Conservation (phyloP, 2,113 vertebrate genomes). For the Physeter macrocephalus region DNA sequence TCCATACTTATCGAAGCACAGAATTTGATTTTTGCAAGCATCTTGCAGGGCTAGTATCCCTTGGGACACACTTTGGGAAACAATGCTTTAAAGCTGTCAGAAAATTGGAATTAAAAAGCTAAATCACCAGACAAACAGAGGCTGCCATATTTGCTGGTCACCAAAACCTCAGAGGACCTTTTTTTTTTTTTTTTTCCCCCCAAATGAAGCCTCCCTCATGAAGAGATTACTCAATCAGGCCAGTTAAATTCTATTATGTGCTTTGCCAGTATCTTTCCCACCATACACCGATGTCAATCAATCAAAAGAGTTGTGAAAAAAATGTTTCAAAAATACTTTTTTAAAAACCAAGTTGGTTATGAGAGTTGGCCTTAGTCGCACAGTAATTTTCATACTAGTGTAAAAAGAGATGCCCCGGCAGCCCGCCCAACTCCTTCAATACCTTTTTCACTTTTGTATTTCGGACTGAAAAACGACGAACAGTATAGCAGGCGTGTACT, state of each 20-base stretch:
- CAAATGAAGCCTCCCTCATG: not conserved
- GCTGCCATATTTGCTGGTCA: not conserved
- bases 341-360: not conserved
- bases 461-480: conserved; percentile 91
- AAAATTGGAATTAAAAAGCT: not conserved
- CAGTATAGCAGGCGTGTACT: conserved; percentile 95
- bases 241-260: not conserved
- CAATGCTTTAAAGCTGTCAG: not conserved
- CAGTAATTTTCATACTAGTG: not conserved
- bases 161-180: not conserved
- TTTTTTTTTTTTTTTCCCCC: not conserved
- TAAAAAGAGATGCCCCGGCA: not conserved
- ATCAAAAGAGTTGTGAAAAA: not conserved
- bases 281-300: not conserved
- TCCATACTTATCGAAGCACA: not conserved
- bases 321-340: not conserved
- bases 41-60: not conserved
- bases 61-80: not conserved
- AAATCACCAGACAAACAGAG: not conserved
- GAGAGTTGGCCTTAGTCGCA: not conserved
- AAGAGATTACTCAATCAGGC: not conserved
- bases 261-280: not conserved
- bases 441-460: conserved; percentile 98
- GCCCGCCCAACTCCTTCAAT: not conserved
- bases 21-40: not conserved